Percentiles rank a stretch among this genome's conserved stretches.
phyloP scores from a whole-genome alignment of 2,888 invertebrate species.

The Temnothorax rugatulus region DNA sequence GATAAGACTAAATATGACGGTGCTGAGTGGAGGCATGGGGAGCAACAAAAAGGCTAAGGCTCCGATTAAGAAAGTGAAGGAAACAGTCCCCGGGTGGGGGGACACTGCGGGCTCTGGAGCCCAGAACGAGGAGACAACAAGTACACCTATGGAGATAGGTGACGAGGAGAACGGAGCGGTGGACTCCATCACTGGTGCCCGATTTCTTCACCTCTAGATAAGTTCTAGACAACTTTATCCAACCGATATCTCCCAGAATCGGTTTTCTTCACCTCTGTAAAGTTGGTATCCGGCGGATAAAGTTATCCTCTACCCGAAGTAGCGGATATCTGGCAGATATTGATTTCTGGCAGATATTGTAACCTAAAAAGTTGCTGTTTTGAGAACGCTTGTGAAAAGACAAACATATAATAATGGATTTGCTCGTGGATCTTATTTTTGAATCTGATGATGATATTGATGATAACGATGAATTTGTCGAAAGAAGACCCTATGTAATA shows the following conservation, averaged over 20 bases:
- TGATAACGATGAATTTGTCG: neutral
- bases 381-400: neutral
- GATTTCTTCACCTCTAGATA: too few species aligned
- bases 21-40: too few species aligned
- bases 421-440: neutral
- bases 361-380: neutral
- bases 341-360: neutral
- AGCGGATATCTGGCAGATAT: constrained; percentile 11
- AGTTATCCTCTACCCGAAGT: neutral
- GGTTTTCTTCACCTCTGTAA: constrained; percentile 11
- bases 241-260: neutral
- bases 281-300: neutral
- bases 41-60: too few species aligned
- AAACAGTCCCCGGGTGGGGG: too few species aligned
- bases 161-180: too few species aligned
- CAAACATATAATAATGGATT: neutral
- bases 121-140: too few species aligned
- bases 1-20: too few species aligned
- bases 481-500: neutral
- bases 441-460: neutral
- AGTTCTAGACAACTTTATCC: neutral
- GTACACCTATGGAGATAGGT: too few species aligned
- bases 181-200: too few species aligned
- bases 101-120: too few species aligned
- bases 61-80: too few species aligned